Conservation (phyloP, 2,113 vertebrate species). For the Glaucidium brasilianum region DNA sequence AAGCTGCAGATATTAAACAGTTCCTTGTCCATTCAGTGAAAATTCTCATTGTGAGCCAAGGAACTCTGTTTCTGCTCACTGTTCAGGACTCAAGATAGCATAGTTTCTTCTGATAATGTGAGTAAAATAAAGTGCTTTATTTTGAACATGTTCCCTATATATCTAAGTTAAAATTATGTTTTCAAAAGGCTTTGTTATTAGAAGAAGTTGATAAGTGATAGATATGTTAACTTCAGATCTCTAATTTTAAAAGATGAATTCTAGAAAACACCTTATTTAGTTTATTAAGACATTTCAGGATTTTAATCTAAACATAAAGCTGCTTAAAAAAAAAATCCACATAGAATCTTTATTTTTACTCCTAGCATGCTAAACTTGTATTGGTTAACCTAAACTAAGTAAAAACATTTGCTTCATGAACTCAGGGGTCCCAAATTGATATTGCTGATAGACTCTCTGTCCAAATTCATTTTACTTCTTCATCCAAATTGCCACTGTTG, state of each 20-base stretch:
- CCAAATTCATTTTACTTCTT: background rate
- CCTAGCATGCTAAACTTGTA: background rate
- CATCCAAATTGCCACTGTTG: background rate
- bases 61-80: background rate
- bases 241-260: background rate
- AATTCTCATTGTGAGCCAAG: background rate
- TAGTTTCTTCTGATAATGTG: background rate
- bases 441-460: background rate
- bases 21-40: background rate
- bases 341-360: background rate
- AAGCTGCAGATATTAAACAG: background rate
- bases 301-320: background rate
- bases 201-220: background rate
- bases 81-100: background rate
- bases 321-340: background rate
- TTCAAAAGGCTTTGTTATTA: background rate
- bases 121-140: background rate
- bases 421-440: background rate
- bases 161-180: background rate
- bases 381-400: background rate
- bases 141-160: background rate
- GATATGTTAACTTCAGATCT: background rate
- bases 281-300: background rate
- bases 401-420: background rate
- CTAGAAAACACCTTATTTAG: background rate